Conservation (phyloP, 2,888 invertebrate species). For the Blastobasis adustella region DNA sequence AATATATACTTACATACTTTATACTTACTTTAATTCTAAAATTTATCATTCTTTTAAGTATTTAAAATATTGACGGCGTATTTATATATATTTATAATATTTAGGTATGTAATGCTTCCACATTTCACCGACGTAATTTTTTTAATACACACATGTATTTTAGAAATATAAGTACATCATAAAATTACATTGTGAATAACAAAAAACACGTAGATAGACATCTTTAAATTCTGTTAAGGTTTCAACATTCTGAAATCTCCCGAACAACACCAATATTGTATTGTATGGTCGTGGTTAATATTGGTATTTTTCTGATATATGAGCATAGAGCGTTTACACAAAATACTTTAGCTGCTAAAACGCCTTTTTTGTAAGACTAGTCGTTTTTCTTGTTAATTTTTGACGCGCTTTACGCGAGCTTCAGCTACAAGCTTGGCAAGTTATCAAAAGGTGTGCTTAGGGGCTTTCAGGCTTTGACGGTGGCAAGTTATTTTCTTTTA, state of each 20-base stretch:
- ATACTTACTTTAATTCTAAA: no score
- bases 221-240: slow-evolving; percentile 3
- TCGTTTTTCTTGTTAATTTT: neutral
- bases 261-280: slow-evolving; percentile 33
- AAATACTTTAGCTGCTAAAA: no score
- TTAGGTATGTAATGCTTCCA: no score
- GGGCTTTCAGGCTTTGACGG: neutral
- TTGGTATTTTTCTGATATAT: neutral
- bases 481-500: no score
- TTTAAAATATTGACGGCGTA: no score
- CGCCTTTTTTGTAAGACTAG: no score
- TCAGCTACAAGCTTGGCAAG: neutral
- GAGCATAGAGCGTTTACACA: neutral
- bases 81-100: no score
- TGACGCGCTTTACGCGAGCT: neutral
- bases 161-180: no score
- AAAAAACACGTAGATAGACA: slow-evolving; percentile 4
- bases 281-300: neutral
- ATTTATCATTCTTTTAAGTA: no score
- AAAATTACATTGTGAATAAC: neutral
- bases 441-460: neutral
- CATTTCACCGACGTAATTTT: no score
- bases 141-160: no score
- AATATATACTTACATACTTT: no score
- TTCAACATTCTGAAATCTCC: slow-evolving; percentile 7